phyloP scores from a whole-genome alignment of 2,113 vertebrate genomes.

The Takifugu bimaculatus region DNA sequence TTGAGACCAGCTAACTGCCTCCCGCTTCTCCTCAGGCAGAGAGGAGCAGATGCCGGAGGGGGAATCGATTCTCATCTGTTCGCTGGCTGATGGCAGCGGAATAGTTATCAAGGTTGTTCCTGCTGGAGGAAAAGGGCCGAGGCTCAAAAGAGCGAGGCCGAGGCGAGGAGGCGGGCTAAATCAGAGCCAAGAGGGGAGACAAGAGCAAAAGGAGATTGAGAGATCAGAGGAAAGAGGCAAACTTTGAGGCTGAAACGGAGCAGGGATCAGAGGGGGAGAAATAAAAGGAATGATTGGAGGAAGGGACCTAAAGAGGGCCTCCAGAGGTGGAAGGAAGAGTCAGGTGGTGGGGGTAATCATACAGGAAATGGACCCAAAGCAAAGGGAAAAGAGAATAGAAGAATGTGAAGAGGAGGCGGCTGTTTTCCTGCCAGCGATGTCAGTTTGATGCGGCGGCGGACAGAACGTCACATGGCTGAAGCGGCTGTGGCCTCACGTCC shows the following conservation, averaged over 20 bases:
- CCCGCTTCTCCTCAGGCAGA: constrained; percentile 52
- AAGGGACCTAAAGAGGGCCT: constrained; percentile 11
- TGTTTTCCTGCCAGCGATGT: constrained; percentile 29
- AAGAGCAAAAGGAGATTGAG: constrained; percentile 44
- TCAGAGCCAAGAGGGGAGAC: constrained; percentile 49
- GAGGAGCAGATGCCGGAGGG: constrained; percentile 53
- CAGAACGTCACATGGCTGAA: constrained; percentile 49
- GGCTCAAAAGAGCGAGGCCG: constrained; percentile 10
- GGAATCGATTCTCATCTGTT: constrained; percentile 73
- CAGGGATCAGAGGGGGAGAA: constrained; percentile 39
- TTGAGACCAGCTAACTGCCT: constrained; percentile 52
- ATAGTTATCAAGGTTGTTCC: constrained; percentile 70
- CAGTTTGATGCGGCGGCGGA: constrained; percentile 3
- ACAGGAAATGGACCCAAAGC: constrained; percentile 11
- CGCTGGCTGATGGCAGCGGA: constrained; percentile 54
- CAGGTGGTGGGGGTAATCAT: constrained; percentile 20
- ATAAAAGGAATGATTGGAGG: constrained; percentile 8
- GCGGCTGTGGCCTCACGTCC: constrained; percentile 21
- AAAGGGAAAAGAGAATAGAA: constrained; percentile 9
- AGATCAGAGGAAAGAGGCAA: constrained; percentile 46
- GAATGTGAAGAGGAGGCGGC: not conserved
- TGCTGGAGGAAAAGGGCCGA: constrained; percentile 37
- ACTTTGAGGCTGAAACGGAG: constrained; percentile 50
- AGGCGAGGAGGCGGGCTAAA: constrained; percentile 14
- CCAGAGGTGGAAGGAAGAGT: constrained; percentile 2